Evolutionary conservation across 2,797 vertebrate species (phyloP).

Genomic region (Sciurus carolinensis): DNA sequence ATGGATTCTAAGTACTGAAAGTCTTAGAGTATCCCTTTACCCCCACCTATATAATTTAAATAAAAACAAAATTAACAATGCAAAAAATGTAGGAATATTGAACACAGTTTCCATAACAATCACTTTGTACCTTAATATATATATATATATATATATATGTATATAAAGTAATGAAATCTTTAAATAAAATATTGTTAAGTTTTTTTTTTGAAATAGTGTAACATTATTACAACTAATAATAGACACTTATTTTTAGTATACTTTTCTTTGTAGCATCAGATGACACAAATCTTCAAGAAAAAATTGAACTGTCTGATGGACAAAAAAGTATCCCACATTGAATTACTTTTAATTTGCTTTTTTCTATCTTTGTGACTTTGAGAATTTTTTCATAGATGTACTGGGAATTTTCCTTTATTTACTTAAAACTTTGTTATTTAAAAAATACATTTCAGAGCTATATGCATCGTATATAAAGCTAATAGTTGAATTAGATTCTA

Average conservation of each 20-base stretch:
- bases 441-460: not conserved
- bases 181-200: conserved; percentile 1
- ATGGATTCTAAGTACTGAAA: not conserved
- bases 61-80: not conserved
- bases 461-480: not conserved
- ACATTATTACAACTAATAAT: not conserved
- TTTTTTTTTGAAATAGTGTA: conserved; percentile 44
- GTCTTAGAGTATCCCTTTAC: not conserved
- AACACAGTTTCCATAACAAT: not conserved
- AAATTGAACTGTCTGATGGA: not conserved
- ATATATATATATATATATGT: not conserved
- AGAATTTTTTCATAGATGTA: not conserved
- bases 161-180: not conserved
- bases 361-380: not conserved
- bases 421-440: not conserved
- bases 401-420: not conserved
- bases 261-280: not conserved
- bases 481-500: not conserved
- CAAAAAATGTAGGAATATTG: not conserved
- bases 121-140: conserved; percentile 4
- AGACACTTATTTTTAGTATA: not conserved
- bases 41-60: not conserved
- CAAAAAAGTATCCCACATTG: not conserved
- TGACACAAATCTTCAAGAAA: not conserved
- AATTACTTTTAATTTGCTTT: not conserved